These are phyloP conservation scores for Apotomis capreana DNA, from an alignment of 2,888 invertebrate genomes.

Conservation along the genomic window DNA sequence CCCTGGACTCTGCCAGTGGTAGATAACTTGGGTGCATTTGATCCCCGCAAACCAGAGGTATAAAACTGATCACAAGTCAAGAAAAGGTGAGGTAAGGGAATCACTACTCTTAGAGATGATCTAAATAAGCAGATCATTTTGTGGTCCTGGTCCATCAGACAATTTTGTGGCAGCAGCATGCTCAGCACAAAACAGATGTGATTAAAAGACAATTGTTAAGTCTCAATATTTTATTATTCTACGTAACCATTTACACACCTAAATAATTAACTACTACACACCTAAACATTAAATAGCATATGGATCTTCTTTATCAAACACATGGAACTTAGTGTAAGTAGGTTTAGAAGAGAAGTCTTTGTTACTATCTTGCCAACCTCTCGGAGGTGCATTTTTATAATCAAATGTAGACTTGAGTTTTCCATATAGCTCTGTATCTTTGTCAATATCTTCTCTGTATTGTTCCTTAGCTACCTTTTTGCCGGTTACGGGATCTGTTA, in stretches of 20 bases:
- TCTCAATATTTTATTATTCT: conserved; percentile 14
- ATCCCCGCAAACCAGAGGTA: too few species aligned
- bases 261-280: conserved; percentile 30
- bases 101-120: too few species aligned
- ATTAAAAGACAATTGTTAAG: not conserved
- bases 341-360: conserved; percentile 91
- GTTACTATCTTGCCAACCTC: conserved; percentile 92
- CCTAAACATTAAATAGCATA: conserved; percentile 83
- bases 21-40: too few species aligned
- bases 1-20: too few species aligned
- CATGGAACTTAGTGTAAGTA: conserved; percentile 90
- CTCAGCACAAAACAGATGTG: not conserved
- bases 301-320: conserved; percentile 88
- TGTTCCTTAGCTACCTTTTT: conserved; percentile 88
- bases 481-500: conserved; percentile 93
- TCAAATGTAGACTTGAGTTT: conserved; percentile 87
- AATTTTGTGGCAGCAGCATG: too few species aligned
- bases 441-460: conserved; percentile 90
- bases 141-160: too few species aligned
- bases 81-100: too few species aligned
- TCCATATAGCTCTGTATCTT: conserved; percentile 87
- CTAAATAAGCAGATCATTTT: too few species aligned
- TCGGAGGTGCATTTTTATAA: conserved; percentile 89
- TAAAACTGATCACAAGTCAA: too few species aligned
- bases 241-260: conserved; percentile 1